These are phyloP conservation scores for Achroia grisella DNA, from an alignment of 1,140 invertebrate species.

Conservation along the genomic window DNA sequence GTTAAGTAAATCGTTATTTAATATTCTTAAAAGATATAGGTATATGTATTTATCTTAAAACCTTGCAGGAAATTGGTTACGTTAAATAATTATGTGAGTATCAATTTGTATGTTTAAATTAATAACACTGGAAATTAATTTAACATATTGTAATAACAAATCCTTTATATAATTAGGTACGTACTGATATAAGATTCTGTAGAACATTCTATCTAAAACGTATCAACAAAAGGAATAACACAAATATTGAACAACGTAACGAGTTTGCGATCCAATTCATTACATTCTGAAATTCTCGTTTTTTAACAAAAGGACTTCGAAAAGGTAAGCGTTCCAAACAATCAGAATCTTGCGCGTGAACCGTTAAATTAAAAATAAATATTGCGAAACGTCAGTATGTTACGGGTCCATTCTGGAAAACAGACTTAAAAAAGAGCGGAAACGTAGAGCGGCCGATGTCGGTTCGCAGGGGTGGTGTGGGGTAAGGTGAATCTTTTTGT, in stretches of 20 bases:
- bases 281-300: conserved; percentile 44
- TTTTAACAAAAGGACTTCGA: conserved; percentile 50
- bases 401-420: conserved; percentile 45
- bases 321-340: conserved; percentile 48
- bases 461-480: conserved; percentile 48
- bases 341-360: conserved; percentile 57
- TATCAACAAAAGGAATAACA: background rate
- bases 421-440: conserved; percentile 27
- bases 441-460: conserved; percentile 47
- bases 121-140: too few relatives aligned
- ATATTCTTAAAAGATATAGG: too few relatives aligned
- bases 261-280: conserved; percentile 34
- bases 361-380: conserved; percentile 74
- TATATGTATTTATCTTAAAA: too few relatives aligned
- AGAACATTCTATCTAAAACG: too few relatives aligned
- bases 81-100: too few relatives aligned
- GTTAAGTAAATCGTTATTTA: too few relatives aligned
- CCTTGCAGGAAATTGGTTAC: too few relatives aligned
- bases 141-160: too few relatives aligned
- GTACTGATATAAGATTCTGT: too few relatives aligned
- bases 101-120: too few relatives aligned
- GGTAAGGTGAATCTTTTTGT: conserved; percentile 72
- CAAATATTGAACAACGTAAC: conserved; percentile 14
- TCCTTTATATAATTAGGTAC: too few relatives aligned
- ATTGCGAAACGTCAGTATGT: conserved; percentile 74